Evolutionary conservation across 2,888 invertebrate species (phyloP).

Genomic region (Uloborus plumipes): DNA sequence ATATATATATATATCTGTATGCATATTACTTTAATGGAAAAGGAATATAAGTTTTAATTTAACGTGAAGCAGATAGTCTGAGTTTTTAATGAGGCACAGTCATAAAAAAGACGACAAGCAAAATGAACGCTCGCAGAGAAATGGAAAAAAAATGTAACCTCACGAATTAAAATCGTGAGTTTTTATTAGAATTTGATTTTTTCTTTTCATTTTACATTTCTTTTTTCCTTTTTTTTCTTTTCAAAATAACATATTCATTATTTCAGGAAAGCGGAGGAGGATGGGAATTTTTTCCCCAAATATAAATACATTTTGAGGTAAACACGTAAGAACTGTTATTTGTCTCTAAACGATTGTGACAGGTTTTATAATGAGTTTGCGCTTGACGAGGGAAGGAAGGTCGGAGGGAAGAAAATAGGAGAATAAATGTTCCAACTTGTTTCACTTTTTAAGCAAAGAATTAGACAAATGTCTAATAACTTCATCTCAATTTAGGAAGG

Average conservation of each 20-base stretch:
- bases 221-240: neutral
- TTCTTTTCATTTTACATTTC: slow-evolving; percentile 25
- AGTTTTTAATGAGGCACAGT: slow-evolving; percentile 51
- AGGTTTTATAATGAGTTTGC: slow-evolving; percentile 53
- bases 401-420: neutral
- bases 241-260: slow-evolving; percentile 59
- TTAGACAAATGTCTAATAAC: neutral
- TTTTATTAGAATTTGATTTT: slow-evolving; percentile 24
- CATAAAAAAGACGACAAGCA: slow-evolving; percentile 12
- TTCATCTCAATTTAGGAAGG: too few species aligned
- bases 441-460: neutral
- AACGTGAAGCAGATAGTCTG: slow-evolving; percentile 32
- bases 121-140: slow-evolving; percentile 14
- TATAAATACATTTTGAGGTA: slow-evolving; percentile 45
- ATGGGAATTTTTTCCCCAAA: slow-evolving; percentile 12
- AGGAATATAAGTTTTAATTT: slow-evolving; percentile 61
- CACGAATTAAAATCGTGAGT: slow-evolving; percentile 54
- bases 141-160: slow-evolving; percentile 40
- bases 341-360: slow-evolving; percentile 58
- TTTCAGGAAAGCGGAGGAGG: slow-evolving; percentile 17
- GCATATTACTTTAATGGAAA: slow-evolving; percentile 53
- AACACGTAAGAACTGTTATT: slow-evolving; percentile 59
- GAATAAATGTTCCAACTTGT: slow-evolving; percentile 4
- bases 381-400: slow-evolving; percentile 1
- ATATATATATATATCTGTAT: neutral